phyloP scores from a whole-genome alignment of 92 coral and sea anemone species.

The Ricordea florida region DNA sequence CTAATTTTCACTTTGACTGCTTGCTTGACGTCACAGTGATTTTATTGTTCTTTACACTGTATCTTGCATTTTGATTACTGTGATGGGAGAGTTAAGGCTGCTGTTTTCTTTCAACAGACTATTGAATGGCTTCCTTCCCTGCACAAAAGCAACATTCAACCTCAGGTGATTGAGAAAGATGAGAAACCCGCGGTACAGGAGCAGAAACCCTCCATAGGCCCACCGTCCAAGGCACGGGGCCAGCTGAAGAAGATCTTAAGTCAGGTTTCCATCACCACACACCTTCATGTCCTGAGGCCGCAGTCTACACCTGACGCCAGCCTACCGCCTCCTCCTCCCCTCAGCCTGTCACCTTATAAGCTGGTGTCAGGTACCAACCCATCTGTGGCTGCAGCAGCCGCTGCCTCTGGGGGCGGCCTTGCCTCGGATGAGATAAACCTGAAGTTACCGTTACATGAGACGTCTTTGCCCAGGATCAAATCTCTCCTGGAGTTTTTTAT shows the following conservation, averaged over 20 bases:
- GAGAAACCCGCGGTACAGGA: slow-evolving; percentile 63
- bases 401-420: slow-evolving; percentile 98
- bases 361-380: slow-evolving; percentile 90
- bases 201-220: slow-evolving; percentile 46
- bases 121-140: slow-evolving; percentile 93
- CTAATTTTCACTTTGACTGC: no score
- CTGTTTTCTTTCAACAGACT: slow-evolving; percentile 33
- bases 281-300: slow-evolving; percentile 85
- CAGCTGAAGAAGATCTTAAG: slow-evolving; percentile 76
- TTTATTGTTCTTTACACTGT: no score
- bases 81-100: background rate
- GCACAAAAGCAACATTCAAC: slow-evolving; percentile 75
- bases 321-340: slow-evolving; percentile 96
- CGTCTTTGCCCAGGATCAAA: slow-evolving; percentile 63
- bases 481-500: slow-evolving; percentile 87
- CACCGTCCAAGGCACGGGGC: slow-evolving; percentile 70
- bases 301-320: slow-evolving; percentile 67
- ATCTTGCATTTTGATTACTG: background rate
- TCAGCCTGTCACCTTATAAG: slow-evolving; percentile 93
- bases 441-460: slow-evolving; percentile 81
- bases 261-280: slow-evolving; percentile 89
- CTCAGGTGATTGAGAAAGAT: slow-evolving; percentile 62
- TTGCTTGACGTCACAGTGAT: no score
- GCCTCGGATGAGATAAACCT: slow-evolving; percentile 94
- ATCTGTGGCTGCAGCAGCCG: slow-evolving; percentile 95